Evolutionary conservation across 2,113 vertebrate species (phyloP), one percentile per base, ranked within the genome.

Genomic region (Malurus alboscapulatus): DNA sequence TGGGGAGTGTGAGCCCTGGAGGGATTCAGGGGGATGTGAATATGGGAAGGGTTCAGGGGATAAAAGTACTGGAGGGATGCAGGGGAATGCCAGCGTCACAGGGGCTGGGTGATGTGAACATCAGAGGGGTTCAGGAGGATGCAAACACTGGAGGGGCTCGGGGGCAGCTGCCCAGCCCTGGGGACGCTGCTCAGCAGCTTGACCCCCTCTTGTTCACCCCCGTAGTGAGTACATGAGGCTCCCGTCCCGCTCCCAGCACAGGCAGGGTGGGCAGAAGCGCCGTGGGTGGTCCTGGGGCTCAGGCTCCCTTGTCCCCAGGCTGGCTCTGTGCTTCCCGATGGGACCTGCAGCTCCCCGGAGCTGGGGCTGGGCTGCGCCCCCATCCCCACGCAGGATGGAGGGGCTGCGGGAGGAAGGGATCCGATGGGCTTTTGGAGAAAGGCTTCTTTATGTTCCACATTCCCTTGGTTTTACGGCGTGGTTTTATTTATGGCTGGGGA

Each of bases 391-490:
- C 1, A 3, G 74, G 47, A 36, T 1, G 8, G 92, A 59, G 45
- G 45, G 47, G 50, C 21, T 6, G 2, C 11, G 7, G 66, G 21
- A 67, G 87, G 80, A 79, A 72, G 12, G 67, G 76, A n/a, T 59
- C n/a, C 0, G 3, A 51, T 4, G 59, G 58, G 30, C 17, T 88
- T 62, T 54, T 55, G 71, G 55, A 96, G 85, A 95, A 96, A 94
- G 93, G 71, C 72, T 95, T 75, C 92, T 48, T 95, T 96, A 93
- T 96, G 68, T 79, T 58, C 29, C 47, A 53, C 85, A 83, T 95
- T 94, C 93, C 90, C 96, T 87, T 57, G 8, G 2, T 53, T 95
- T 94, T 94, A 95, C 1, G 7, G 66, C 6, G 32, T 22, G 74
- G 87, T 86, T 93, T 94, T 94, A 90, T 96, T 96, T 96, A 88